Conservation (phyloP, 2,113 vertebrate species). For the Pyrgilauda ruficollis region DNA sequence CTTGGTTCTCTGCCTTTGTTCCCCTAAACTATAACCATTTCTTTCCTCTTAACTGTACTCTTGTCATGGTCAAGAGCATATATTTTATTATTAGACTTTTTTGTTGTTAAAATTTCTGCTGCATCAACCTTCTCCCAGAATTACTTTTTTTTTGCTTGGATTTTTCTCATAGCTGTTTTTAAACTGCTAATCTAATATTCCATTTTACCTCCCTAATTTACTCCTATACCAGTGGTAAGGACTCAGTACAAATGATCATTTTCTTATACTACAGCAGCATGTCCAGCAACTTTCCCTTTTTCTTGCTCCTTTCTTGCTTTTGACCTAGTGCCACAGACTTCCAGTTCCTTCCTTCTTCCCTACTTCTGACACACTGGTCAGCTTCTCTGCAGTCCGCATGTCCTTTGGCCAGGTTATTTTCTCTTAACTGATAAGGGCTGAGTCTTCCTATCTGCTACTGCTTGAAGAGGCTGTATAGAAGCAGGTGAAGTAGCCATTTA, state of each 20-base stretch:
- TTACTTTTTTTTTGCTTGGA: not conserved
- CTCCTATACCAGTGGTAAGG: not conserved
- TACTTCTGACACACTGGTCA: not conserved
- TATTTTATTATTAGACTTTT: not conserved
- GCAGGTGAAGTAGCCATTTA: not conserved
- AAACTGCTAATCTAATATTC: not conserved
- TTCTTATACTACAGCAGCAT: not conserved
- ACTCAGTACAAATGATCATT: not conserved
- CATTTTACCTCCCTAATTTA: not conserved
- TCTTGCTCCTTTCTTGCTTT: not conserved
- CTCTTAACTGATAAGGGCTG: not conserved
- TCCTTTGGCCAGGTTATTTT: not conserved
- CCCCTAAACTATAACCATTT: fast-evolving
- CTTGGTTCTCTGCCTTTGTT: not conserved
- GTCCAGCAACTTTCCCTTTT: not conserved
- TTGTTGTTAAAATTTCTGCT: not conserved
- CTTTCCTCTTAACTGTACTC: not conserved
- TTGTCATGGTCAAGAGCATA: not conserved
- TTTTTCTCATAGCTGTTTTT: not conserved
- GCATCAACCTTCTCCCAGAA: not conserved
- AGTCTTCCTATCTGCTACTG: not conserved
- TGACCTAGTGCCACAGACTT: not conserved
- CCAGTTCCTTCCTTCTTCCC: not conserved
- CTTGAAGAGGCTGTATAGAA: not conserved
- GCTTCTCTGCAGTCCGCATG: not conserved